Percentiles rank a stretch among this genome's conserved stretches.
Conservation (phyloP, 2,888 invertebrate genomes). For the Drosophila anomalipes region DNA sequence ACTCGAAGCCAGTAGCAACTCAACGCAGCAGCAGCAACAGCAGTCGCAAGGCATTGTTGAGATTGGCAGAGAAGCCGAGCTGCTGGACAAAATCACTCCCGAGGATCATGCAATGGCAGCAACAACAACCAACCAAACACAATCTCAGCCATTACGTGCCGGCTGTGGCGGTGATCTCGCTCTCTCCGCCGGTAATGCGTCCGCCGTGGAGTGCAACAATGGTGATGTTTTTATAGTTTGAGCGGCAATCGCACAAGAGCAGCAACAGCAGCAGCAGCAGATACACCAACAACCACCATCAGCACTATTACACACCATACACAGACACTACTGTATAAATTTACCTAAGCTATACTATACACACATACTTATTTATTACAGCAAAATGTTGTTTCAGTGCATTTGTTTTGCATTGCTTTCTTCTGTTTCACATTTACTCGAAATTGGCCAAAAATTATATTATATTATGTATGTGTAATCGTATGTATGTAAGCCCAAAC, state of each 20-base stretch:
- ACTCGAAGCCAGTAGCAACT: constrained; percentile 29
- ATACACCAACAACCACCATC: background rate
- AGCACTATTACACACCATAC: constrained; percentile 12
- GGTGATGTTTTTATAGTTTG: constrained; percentile 73
- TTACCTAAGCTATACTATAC: constrained; percentile 33
- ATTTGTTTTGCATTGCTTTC: constrained; percentile 15
- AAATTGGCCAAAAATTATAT: constrained; percentile 60
- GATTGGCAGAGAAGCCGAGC: constrained; percentile 84
- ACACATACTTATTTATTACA: constrained; percentile 41
- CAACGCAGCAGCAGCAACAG: constrained; percentile 55
- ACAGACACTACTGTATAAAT: constrained; percentile 45
- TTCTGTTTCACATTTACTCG: constrained; percentile 40
- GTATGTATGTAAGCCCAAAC: constrained; percentile 25
- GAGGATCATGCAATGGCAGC: constrained; percentile 17
- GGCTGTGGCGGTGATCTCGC: constrained; percentile 59
- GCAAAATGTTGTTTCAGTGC: constrained; percentile 16
- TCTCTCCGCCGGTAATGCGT: constrained; percentile 19
- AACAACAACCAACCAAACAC: constrained; percentile 14
- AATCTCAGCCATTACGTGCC: constrained; percentile 42
- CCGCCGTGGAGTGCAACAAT: constrained; percentile 54
- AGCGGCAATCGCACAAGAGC: constrained; percentile 22
- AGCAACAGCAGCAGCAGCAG: constrained; percentile 5
- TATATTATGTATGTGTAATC: constrained; percentile 43
- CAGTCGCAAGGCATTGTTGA: constrained; percentile 82
- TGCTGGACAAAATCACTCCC: constrained; percentile 70